A percentile compares a stretch with the other conserved stretches of the same genome.
These are phyloP conservation scores for Dolichotis patagonum DNA, from an alignment of 2,113 vertebrate species.

Conservation along the genomic window DNA sequence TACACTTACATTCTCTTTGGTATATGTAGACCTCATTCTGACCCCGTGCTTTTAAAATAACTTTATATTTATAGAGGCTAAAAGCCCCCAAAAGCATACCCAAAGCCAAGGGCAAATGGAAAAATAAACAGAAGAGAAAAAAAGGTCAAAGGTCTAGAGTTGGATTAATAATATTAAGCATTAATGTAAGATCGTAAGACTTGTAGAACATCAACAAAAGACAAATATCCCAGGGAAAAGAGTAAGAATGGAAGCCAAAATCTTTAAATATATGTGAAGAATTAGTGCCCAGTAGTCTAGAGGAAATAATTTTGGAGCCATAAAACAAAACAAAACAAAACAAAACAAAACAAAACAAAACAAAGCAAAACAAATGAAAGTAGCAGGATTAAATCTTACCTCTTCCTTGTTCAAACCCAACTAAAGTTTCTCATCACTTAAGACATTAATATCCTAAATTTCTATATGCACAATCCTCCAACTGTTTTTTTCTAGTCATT, in stretches of 20 bases:
- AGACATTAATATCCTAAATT: not conserved
- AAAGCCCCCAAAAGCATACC: not conserved
- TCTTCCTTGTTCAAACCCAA: not conserved
- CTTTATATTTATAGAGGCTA: not conserved
- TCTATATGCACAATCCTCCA: accelerated
- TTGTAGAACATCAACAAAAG: constrained; percentile 6
- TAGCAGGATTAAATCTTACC: not conserved
- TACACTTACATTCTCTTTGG: not conserved
- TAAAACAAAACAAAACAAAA: not conserved
- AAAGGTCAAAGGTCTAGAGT: not conserved
- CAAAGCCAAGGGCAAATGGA: not conserved
- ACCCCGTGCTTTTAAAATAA: not conserved
- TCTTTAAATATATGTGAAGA: not conserved
- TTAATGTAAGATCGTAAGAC: constrained; percentile 16
- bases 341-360: not conserved
- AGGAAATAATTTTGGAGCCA: not conserved
- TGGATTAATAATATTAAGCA: constrained; percentile 40
- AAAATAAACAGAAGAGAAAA: not conserved
- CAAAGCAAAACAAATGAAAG: not conserved
- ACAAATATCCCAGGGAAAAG: constrained; percentile 8
- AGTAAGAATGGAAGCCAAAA: not conserved
- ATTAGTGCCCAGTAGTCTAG: not conserved
- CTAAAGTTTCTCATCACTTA: not conserved
- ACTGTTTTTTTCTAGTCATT: not conserved
- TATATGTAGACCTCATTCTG: not conserved